These are phyloP conservation scores for Dendropsophus ebraccatus DNA, from an alignment of 2,113 vertebrate species.

Conservation along the genomic window DNA sequence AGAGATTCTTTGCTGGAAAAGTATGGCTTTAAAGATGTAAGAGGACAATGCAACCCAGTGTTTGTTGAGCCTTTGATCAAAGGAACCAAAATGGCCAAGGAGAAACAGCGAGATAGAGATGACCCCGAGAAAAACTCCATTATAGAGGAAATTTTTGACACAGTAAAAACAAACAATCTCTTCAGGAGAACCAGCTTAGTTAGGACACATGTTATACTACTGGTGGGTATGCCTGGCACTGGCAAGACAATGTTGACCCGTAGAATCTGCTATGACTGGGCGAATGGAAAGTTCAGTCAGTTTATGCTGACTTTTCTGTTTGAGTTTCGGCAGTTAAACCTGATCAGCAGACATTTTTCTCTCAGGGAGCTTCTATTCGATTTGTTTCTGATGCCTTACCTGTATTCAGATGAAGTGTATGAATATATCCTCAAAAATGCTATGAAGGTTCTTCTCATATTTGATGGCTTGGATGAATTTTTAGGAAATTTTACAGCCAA, in stretches of 20 bases:
- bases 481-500: slow-evolving; percentile 53
- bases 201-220: slow-evolving; percentile 69
- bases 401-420: slow-evolving; percentile 70
- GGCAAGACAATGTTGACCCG: slow-evolving; percentile 85
- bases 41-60: slow-evolving; percentile 21
- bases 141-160: slow-evolving; percentile 66
- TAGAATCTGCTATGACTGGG: slow-evolving; percentile 80
- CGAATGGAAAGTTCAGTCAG: slow-evolving; percentile 72
- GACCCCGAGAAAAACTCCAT: slow-evolving; percentile 58
- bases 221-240: slow-evolving; percentile 83
- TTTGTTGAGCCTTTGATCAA: slow-evolving; percentile 53
- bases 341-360: slow-evolving; percentile 73
- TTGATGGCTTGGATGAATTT: slow-evolving; percentile 92
- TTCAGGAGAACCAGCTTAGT: slow-evolving; percentile 62
- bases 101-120: not conserved
- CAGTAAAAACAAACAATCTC: slow-evolving; percentile 74
- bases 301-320: slow-evolving; percentile 83
- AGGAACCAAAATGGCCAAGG: not conserved
- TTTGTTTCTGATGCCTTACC: slow-evolving; percentile 72
- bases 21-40: slow-evolving; percentile 15
- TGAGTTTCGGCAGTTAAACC: slow-evolving; percentile 88
- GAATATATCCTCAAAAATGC: slow-evolving; percentile 79
- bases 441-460: slow-evolving; percentile 76
- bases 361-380: slow-evolving; percentile 84
- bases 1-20: not conserved